These are phyloP conservation scores for Channa striata DNA, from an alignment of 2,797 vertebrate genomes.

Conservation along the genomic window DNA sequence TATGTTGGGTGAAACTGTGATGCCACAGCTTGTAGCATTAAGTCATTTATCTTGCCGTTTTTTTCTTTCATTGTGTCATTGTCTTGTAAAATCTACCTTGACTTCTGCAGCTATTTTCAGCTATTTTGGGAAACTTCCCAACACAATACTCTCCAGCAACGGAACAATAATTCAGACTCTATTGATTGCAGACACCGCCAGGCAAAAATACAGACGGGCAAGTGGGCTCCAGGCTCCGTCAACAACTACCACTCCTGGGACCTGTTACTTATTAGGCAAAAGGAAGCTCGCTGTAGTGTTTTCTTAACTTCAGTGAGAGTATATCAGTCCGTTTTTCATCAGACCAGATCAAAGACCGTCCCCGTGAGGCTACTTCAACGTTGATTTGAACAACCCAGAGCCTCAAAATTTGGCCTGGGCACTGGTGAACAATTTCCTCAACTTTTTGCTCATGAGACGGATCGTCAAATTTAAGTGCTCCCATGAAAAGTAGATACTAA, in stretches of 20 bases:
- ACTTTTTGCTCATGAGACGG: conserved; percentile 39
- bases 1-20: not conserved
- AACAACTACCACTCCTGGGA: conserved; percentile 57
- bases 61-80: conserved; percentile 54
- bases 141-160: conserved; percentile 30
- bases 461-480: conserved; percentile 36
- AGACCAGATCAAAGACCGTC: conserved; percentile 51
- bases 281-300: conserved; percentile 40
- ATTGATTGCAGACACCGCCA: conserved; percentile 41
- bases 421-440: conserved; percentile 11
- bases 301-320: conserved; percentile 31
- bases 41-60: conserved; percentile 25
- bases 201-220: conserved; percentile 15
- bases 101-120: conserved; percentile 52
- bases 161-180: conserved; percentile 59
- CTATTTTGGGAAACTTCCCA: conserved; percentile 53
- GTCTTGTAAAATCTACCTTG: conserved; percentile 29
- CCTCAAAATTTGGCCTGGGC: conserved; percentile 8
- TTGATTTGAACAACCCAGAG: conserved; percentile 32
- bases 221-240: conserved; percentile 66
- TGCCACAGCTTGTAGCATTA: conserved; percentile 21
- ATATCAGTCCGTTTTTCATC: conserved; percentile 47
- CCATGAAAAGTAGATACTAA: conserved; percentile 33
- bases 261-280: conserved; percentile 30
- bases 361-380: conserved; percentile 26